Conservation (phyloP, 1,140 invertebrate genomes). For the Macrocentrus cingulum region DNA sequence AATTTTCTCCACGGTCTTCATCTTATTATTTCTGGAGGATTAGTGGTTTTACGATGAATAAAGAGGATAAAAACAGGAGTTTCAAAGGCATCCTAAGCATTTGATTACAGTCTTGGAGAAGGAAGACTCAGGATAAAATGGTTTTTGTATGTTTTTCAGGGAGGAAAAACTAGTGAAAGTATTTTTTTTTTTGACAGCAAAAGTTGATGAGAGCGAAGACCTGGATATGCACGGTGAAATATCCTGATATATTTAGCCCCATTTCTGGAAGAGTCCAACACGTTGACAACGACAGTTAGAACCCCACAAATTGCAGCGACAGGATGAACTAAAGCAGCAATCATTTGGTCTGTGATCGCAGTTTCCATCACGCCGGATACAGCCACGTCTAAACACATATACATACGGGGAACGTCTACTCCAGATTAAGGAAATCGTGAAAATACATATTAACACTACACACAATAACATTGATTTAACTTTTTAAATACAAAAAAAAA, state of each 20-base stretch:
- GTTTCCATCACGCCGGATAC: constrained; percentile 75
- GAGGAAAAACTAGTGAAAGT: too few relatives aligned
- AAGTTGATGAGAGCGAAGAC: constrained; percentile 11
- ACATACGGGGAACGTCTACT: constrained; percentile 82
- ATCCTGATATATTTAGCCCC: constrained; percentile 65
- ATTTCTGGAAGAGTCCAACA: constrained; percentile 87
- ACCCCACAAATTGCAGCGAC: constrained; percentile 88
- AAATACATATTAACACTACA: constrained; percentile 36
- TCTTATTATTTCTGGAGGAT: too few relatives aligned
- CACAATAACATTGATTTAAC: not conserved
- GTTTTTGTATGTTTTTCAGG: too few relatives aligned
- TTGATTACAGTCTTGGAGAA: too few relatives aligned
- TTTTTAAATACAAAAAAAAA: not conserved
- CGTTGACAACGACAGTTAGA: constrained; percentile 87
- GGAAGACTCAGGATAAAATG: not conserved
- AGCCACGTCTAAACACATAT: constrained; percentile 84
- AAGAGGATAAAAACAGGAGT: too few relatives aligned
- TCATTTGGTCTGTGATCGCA: constrained; percentile 84
- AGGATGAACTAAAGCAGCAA: constrained; percentile 84
- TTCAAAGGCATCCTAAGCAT: too few relatives aligned
- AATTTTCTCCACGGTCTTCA: too few relatives aligned
- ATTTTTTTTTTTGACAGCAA: constrained; percentile 6
- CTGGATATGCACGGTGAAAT: not conserved
- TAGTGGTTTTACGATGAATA: too few relatives aligned
- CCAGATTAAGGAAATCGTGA: constrained; percentile 58